Conservation (phyloP, 2,888 invertebrate species). For the Drosophila affinis region DNA sequence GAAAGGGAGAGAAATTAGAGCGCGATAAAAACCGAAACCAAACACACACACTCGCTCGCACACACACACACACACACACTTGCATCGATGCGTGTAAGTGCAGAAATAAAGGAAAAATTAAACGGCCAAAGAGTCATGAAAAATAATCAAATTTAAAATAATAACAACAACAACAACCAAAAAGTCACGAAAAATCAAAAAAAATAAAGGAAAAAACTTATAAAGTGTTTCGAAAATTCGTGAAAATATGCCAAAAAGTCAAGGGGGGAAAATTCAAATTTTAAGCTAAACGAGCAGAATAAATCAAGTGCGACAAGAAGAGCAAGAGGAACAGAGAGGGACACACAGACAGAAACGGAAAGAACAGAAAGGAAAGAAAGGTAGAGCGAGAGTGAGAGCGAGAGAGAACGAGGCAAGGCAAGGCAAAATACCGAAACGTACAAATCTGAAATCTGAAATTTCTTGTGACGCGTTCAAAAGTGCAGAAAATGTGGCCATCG, state of each 20-base stretch:
- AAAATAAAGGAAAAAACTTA: not conserved
- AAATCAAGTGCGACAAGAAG: conserved; percentile 68
- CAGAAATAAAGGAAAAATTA: conserved; percentile 1
- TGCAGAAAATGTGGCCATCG: conserved; percentile 73
- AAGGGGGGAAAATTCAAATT: conserved; percentile 52
- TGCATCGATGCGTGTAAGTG: conserved; percentile 17
- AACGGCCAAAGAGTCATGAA: not conserved
- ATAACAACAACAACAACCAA: conserved; percentile 8
- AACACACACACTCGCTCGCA: conserved; percentile 1
- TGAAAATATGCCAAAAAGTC: conserved; percentile 42
- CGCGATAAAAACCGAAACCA: not conserved
- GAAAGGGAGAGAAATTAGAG: conserved; percentile 2
- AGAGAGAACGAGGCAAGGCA: conserved; percentile 14
- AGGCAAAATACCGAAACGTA: conserved; percentile 37
- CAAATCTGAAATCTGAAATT: conserved; percentile 48
- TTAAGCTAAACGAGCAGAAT: conserved; percentile 61
- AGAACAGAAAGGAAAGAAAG: conserved; percentile 4
- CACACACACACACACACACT: not conserved
- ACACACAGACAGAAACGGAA: conserved; percentile 12
- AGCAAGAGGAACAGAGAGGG: conserved; percentile 21
- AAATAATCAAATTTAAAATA: conserved; percentile 8
- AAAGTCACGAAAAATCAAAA: conserved; percentile 5
- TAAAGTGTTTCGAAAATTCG: conserved; percentile 36
- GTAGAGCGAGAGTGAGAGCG: conserved; percentile 9
- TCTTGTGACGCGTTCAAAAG: conserved; percentile 71